A percentile compares a stretch with the other conserved stretches of the same genome.
These are phyloP conservation scores for Porites cylindrica DNA, from an alignment of 92 coral and sea anemone species.

Conservation along the genomic window DNA sequence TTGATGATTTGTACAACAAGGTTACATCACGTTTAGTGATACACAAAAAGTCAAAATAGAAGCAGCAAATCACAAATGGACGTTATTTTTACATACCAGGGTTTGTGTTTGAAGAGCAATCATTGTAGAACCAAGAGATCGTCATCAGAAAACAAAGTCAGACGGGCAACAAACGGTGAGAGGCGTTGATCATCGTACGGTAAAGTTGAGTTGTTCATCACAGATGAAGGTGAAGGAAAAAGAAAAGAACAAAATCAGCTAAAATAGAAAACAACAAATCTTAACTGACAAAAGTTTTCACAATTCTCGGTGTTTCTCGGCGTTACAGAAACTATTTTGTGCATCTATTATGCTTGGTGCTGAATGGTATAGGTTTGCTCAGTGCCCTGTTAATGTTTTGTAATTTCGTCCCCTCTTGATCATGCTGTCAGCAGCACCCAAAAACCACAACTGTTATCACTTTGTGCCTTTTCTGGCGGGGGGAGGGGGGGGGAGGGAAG, in stretches of 20 bases:
- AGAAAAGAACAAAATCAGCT: constrained; percentile 25
- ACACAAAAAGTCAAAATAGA: background rate
- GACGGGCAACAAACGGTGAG: background rate
- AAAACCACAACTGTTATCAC: too few species aligned
- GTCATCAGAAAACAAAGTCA: constrained; percentile 1
- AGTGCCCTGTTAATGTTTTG: too few species aligned
- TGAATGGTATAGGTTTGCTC: too few species aligned
- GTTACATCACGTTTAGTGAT: constrained; percentile 3
- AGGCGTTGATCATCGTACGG: background rate
- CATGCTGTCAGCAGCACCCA: too few species aligned
- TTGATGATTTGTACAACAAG: constrained; percentile 40
- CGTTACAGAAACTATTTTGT: too few species aligned
- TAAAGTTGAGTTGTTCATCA: background rate
- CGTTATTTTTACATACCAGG: constrained; percentile 19
- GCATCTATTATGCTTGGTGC: too few species aligned
- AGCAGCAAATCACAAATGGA: background rate
- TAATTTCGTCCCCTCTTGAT: too few species aligned
- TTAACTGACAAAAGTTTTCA: too few species aligned
- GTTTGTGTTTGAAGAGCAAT: constrained; percentile 8
- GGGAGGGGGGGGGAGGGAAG: too few species aligned
- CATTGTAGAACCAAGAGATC: background rate
- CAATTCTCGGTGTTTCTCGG: too few species aligned
- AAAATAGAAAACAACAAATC: too few species aligned
- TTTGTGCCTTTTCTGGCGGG: too few species aligned
- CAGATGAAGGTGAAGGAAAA: background rate